phyloP scores from a whole-genome alignment of 2,797 vertebrate genomes.

The Holocentrus rufus region DNA sequence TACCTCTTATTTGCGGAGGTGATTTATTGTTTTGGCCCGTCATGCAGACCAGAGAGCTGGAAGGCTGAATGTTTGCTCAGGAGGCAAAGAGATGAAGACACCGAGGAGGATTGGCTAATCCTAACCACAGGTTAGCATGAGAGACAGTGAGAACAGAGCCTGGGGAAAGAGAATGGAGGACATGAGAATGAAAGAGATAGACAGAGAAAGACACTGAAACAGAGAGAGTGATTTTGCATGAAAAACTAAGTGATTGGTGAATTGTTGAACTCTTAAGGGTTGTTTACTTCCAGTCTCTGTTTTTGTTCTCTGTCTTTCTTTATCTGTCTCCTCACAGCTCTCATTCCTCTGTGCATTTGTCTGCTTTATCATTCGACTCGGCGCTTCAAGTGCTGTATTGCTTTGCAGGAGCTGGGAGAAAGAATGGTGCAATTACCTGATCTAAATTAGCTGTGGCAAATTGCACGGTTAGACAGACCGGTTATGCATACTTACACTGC shows the following conservation, averaged over 20 bases:
- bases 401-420: neutral
- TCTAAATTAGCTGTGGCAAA: too few species aligned
- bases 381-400: neutral
- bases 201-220: neutral
- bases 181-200: neutral
- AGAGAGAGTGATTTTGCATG: neutral
- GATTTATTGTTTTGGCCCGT: slow-evolving; percentile 57
- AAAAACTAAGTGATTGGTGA: neutral
- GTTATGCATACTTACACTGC: too few species aligned
- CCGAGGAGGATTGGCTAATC: slow-evolving; percentile 33
- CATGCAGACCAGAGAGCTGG: slow-evolving; percentile 28
- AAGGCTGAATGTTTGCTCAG: slow-evolving; percentile 27
- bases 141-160: slow-evolving; percentile 8
- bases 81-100: slow-evolving; percentile 33
- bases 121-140: slow-evolving; percentile 30
- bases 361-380: neutral
- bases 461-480: too few species aligned
- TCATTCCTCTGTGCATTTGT: neutral
- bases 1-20: slow-evolving; percentile 40
- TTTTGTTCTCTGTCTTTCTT: neutral
- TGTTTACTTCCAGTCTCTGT: neutral
- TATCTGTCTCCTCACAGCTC: neutral
- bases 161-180: neutral
- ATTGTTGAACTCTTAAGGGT: slow-evolving; percentile 1
- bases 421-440: neutral